phyloP scores from a whole-genome alignment of 1,140 invertebrate genomes.

The Antheraea mylitta region DNA sequence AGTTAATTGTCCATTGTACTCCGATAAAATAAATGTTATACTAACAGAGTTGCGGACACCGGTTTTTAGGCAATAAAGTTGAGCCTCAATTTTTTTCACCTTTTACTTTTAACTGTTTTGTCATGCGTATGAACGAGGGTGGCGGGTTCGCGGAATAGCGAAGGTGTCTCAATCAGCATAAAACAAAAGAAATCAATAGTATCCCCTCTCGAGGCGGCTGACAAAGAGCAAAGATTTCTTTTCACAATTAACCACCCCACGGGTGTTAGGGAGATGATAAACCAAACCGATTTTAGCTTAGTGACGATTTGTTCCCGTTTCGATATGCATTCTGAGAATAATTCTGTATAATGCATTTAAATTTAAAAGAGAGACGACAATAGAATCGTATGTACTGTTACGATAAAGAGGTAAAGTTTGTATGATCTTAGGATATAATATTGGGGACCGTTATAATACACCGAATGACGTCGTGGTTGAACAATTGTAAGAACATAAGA shows the following conservation, averaged over 20 bases:
- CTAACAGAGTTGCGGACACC: too few relatives aligned
- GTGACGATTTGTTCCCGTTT: slow-evolving; percentile 35
- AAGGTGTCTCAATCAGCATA: slow-evolving; percentile 79
- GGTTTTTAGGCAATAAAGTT: not conserved
- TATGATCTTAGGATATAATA: too few relatives aligned
- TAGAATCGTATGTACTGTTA: too few relatives aligned
- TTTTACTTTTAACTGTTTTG: slow-evolving; percentile 53
- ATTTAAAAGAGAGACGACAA: too few relatives aligned
- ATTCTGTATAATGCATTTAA: too few relatives aligned
- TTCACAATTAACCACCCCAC: slow-evolving; percentile 76
- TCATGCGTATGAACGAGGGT: slow-evolving; percentile 63
- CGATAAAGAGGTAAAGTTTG: too few relatives aligned
- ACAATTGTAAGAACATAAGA: too few relatives aligned
- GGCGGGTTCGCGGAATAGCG: slow-evolving; percentile 46
- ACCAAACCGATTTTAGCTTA: slow-evolving; percentile 55
- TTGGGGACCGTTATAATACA: too few relatives aligned
- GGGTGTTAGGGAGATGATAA: slow-evolving; percentile 65
- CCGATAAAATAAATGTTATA: too few relatives aligned
- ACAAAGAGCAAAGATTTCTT: slow-evolving; percentile 79
- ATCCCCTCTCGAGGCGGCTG: slow-evolving; percentile 57
- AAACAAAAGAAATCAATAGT: slow-evolving; percentile 79
- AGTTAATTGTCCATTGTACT: too few relatives aligned
- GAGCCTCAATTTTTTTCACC: not conserved
- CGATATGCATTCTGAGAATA: not conserved
- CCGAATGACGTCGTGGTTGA: too few relatives aligned